Evolutionary conservation across 2,888 invertebrate species (phyloP), one percentile per base, ranked within the genome.

Genomic region (Diabrotica balteata): DNA sequence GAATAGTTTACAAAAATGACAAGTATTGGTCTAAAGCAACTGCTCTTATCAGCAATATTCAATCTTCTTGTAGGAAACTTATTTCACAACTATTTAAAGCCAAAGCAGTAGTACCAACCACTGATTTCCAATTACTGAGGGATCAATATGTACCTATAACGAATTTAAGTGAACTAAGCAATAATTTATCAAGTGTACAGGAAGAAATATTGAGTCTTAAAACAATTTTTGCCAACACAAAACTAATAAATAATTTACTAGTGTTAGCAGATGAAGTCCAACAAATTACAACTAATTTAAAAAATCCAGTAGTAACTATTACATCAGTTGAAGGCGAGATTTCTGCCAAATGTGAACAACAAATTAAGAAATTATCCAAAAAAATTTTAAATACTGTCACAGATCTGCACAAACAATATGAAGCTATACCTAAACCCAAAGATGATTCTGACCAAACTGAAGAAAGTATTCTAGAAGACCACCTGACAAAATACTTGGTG

Each of bases 401-500:
- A 70, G 77, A 75, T 54, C 59, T 79, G 44, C 76, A 74, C 62
- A 79, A 78, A 60, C 79, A 79, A 63, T 75, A 79, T 61, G 52
- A 70, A 52, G 22, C 8, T 45, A 44, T 9, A n/a, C 8, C 17
- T 8, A 46, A 51, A 32, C 57, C 50, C 8, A 47, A 80, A 61
- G 75, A 78, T 44, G 81, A 84, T 42, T 11, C 49, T 54, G 80
- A 83, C 45, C 82, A 82, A 32, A 84, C 85, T 54, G 84, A 85
- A 68, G 83, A 63, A 6, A 44, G 87, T 2, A 87, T 87, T 51
- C 87, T 87, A 80, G 88, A 90, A 22, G 87, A 89, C 76, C 91
- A 91, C 83, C 85, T 95, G 57, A 92, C 90, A 75, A 86, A 87
- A 65, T 86, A 87, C 75, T 83, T 95, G 53, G 84, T 90, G 45